These are phyloP conservation scores for human (Homo sapiens) DNA, from an alignment of 2,113 vertebrate species.

Conservation along the genomic window DNA sequence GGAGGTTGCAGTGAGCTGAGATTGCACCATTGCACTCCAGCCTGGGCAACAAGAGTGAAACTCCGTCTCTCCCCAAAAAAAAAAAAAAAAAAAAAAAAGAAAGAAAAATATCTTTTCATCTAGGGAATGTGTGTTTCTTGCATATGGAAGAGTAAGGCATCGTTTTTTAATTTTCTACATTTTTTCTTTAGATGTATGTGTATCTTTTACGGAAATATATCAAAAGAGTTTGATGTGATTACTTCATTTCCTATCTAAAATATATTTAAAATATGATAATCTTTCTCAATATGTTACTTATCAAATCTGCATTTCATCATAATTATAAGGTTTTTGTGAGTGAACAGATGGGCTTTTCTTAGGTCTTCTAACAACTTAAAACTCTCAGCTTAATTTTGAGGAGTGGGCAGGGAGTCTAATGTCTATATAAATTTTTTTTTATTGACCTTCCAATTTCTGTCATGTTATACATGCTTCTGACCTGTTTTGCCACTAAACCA, in stretches of 20 bases:
- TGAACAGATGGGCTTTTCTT: neutral
- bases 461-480: conserved; percentile 63
- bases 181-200: neutral
- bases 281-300: neutral
- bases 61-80: too few species aligned
- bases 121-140: neutral
- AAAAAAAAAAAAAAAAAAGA: too few species aligned
- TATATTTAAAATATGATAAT: neutral
- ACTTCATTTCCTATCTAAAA: neutral
- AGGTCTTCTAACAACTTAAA: conserved; percentile 12
- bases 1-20: too few species aligned
- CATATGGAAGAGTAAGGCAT: neutral
- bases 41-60: too few species aligned
- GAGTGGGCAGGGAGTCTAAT: conserved; percentile 17
- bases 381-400: neutral
- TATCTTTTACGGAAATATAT: neutral
- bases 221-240: neutral
- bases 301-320: conserved; percentile 3
- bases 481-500: conserved; percentile 53
- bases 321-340: neutral
- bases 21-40: too few species aligned
- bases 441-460: conserved; percentile 60
- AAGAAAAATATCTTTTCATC: neutral
- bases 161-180: neutral
- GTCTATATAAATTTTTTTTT: conserved; percentile 51